A percentile compares a stretch with the other conserved stretches of the same genome.
Evolutionary conservation across 2,888 invertebrate species (phyloP).

Genomic region (Podabrus alpinus): DNA sequence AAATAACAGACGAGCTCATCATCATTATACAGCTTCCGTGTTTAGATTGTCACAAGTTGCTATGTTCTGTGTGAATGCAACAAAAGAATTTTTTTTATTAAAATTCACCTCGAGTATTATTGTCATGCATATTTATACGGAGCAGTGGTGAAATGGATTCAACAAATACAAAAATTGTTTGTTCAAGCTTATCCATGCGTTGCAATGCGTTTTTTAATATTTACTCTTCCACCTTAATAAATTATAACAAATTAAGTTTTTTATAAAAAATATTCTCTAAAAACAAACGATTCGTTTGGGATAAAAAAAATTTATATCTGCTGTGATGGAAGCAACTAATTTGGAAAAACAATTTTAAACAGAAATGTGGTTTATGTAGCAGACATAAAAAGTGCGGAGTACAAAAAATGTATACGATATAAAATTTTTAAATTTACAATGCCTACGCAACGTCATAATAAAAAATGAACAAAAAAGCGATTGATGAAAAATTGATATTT

Average conservation of each 20-base stretch:
- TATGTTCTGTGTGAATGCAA: constrained; percentile 7
- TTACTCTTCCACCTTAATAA: neutral
- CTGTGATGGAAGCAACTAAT: neutral
- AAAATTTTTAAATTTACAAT: neutral
- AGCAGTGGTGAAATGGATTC: neutral
- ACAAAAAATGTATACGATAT: neutral
- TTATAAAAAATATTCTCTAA: neutral
- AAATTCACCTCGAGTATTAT: constrained; percentile 4
- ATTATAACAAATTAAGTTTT: neutral
- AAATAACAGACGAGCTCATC: constrained; percentile 20
- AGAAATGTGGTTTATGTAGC: neutral
- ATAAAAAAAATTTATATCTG: neutral
- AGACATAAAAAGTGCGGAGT: neutral
- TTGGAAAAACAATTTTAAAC: neutral
- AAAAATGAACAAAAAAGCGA: neutral
- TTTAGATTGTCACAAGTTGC: constrained; percentile 13
- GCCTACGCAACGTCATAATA: neutral
- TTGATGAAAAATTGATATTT: neutral
- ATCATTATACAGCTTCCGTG: constrained; percentile 12
- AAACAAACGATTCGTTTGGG: neutral
- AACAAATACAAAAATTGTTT: neutral
- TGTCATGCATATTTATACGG: neutral
- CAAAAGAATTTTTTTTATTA: constrained; percentile 10
- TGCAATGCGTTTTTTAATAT: neutral
- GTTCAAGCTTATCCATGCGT: constrained; percentile 1